These are phyloP conservation scores for Chaetura pelagica DNA, from an alignment of 2,113 vertebrate genomes.

Conservation along the genomic window DNA sequence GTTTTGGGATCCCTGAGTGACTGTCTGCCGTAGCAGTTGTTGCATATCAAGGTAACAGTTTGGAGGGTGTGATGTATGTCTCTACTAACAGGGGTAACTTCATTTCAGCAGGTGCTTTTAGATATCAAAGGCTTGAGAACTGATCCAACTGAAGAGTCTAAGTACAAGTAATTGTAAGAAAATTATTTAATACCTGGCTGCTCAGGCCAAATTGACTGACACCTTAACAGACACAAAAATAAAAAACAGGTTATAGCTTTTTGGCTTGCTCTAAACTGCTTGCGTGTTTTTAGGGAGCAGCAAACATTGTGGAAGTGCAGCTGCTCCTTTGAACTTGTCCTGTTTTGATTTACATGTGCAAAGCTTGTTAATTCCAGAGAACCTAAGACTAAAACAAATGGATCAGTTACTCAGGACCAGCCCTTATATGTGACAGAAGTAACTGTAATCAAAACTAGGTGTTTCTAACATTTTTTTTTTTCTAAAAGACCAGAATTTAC, in stretches of 20 bases:
- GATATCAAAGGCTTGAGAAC: background rate
- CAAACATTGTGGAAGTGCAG: background rate
- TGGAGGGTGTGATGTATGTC: background rate
- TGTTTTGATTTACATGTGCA: background rate
- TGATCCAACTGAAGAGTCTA: background rate
- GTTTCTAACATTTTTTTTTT: background rate
- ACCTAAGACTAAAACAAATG: background rate
- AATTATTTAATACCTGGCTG: background rate
- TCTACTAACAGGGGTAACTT: background rate
- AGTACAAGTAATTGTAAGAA: background rate
- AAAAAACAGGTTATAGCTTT: background rate
- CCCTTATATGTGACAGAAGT: background rate
- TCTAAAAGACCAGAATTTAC: accelerated
- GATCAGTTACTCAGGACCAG: background rate
- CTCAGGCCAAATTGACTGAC: background rate
- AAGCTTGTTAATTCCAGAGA: background rate
- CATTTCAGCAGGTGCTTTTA: background rate
- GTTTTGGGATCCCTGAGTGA: background rate
- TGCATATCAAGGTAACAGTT: background rate
- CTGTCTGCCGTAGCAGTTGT: accelerated
- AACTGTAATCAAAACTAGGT: background rate
- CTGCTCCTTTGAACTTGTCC: background rate
- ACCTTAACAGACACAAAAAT: background rate
- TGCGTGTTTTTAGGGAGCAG: background rate
- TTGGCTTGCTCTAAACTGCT: background rate